Percentiles rank a stretch among this genome's conserved stretches.
Conservation (phyloP, 2,797 vertebrate species). For the Ptychadena robeensis region DNA sequence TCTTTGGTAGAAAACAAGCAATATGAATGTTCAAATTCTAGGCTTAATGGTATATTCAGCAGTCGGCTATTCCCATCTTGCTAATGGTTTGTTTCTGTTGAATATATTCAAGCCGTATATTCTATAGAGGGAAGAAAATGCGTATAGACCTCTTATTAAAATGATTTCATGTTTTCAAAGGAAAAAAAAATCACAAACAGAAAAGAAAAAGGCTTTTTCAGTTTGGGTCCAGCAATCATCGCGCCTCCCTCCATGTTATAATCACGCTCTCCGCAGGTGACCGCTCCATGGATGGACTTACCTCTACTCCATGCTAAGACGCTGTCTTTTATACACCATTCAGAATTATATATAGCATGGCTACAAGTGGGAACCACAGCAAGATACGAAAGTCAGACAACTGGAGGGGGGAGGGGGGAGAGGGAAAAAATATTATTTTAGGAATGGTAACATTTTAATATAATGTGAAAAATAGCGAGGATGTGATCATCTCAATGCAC, state of each 20-base stretch:
- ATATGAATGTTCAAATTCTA: slow-evolving; percentile 46
- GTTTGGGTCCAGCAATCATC: slow-evolving; percentile 64
- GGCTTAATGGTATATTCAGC: slow-evolving; percentile 57
- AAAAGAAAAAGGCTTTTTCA: slow-evolving; percentile 23
- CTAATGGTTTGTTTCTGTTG: slow-evolving; percentile 61
- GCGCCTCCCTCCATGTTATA: slow-evolving; percentile 72
- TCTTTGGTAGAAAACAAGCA: slow-evolving; percentile 53
- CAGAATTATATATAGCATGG: slow-evolving; percentile 69
- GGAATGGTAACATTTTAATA: slow-evolving; percentile 79
- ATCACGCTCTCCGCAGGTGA: slow-evolving; percentile 72
- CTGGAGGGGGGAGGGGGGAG: slow-evolving; percentile 74
- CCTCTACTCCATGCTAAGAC: slow-evolving; percentile 65
- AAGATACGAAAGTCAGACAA: slow-evolving; percentile 71
- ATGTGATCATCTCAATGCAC: slow-evolving; percentile 78
- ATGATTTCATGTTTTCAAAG: slow-evolving; percentile 35
- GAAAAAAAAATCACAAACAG: slow-evolving; percentile 14
- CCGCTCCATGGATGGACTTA: slow-evolving; percentile 67
- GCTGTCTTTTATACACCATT: slow-evolving; percentile 70
- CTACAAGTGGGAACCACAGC: slow-evolving; percentile 65
- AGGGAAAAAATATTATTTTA: slow-evolving; percentile 80
- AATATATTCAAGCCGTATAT: slow-evolving; percentile 54
- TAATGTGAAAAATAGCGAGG: slow-evolving; percentile 78
- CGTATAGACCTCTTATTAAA: slow-evolving; percentile 46
- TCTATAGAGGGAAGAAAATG: slow-evolving; percentile 41
- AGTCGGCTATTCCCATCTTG: slow-evolving; percentile 34